Evolutionary conservation across 1,140 invertebrate species (phyloP).

Genomic region (Drosophila virilis): DNA sequence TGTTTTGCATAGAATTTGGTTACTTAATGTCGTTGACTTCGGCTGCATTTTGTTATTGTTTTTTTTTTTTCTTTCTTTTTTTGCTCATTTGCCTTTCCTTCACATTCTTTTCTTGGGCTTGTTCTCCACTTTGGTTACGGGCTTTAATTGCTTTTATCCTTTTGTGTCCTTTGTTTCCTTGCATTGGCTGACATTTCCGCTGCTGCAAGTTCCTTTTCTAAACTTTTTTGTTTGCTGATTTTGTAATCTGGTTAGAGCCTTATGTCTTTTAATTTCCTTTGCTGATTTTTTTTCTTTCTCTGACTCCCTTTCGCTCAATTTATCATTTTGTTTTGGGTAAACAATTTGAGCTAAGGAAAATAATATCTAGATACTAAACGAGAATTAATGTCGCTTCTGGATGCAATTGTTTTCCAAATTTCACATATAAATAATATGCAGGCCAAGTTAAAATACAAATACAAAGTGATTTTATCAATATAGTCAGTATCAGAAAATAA

Average conservation of each 20-base stretch:
- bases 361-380: conserved; percentile 1
- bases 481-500: too few species aligned
- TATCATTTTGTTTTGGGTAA: conserved; percentile 56
- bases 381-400: conserved; percentile 23
- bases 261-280: conserved; percentile 80
- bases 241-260: conserved; percentile 68
- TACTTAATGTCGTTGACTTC: conserved; percentile 73
- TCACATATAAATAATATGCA: too few species aligned
- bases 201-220: conserved; percentile 34
- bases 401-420: not conserved
- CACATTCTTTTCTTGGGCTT: conserved; percentile 31
- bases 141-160: conserved; percentile 81
- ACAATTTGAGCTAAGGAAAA: conserved; percentile 5
- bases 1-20: conserved; percentile 74
- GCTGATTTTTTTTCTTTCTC: conserved; percentile 17
- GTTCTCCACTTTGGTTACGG: conserved; percentile 35
- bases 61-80: conserved; percentile 44
- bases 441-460: not conserved
- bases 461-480: too few species aligned
- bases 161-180: conserved; percentile 35
- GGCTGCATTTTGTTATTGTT: conserved; percentile 45
- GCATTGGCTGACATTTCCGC: conserved; percentile 61
- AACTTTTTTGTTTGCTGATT: conserved; percentile 44
- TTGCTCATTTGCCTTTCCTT: conserved; percentile 21
- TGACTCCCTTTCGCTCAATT: conserved; percentile 53